Percentiles rank a stretch among this genome's conserved stretches.
Conservation (phyloP, 2,888 invertebrate species). For the Dynastes hyllus region DNA sequence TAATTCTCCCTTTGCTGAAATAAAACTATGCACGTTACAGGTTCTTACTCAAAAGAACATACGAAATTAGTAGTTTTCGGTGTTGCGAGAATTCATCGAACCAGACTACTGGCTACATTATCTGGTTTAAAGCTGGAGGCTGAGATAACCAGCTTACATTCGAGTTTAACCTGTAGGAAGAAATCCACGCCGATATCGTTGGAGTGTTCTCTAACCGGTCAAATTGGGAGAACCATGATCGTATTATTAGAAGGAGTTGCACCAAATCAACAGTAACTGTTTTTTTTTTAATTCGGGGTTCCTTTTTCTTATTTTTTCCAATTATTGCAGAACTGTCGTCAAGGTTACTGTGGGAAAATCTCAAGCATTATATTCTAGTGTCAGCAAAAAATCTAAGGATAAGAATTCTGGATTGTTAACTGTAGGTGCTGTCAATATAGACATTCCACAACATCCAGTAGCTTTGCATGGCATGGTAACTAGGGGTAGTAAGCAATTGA, state of each 20-base stretch:
- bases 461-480: slow-evolving; percentile 99
- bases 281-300: slow-evolving; percentile 23
- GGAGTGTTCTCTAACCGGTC: slow-evolving; percentile 89
- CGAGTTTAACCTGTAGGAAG: slow-evolving; percentile 93
- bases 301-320: slow-evolving; percentile 22
- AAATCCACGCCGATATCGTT: slow-evolving; percentile 81
- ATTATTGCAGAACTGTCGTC: slow-evolving; percentile 85
- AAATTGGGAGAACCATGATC: slow-evolving; percentile 93
- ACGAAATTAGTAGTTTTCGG: slow-evolving; percentile 88
- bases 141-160: slow-evolving; percentile 92
- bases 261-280: slow-evolving; percentile 88
- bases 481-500: slow-evolving; percentile 92
- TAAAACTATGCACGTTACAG: slow-evolving; percentile 6
- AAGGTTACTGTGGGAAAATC: slow-evolving; percentile 94
- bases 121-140: slow-evolving; percentile 96
- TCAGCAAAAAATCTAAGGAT: slow-evolving; percentile 82
- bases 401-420: slow-evolving; percentile 88
- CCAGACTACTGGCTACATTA: slow-evolving; percentile 89
- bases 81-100: slow-evolving; percentile 89
- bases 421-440: slow-evolving; percentile 92
- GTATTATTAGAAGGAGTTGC: slow-evolving; percentile 92
- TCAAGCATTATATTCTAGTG: slow-evolving; percentile 92
- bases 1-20: no score
- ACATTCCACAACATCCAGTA: slow-evolving; percentile 98
- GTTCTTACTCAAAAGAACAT: slow-evolving; percentile 75